Evolutionary conservation across 2,888 invertebrate species (phyloP).

Genomic region (Odontocolon sp.): DNA sequence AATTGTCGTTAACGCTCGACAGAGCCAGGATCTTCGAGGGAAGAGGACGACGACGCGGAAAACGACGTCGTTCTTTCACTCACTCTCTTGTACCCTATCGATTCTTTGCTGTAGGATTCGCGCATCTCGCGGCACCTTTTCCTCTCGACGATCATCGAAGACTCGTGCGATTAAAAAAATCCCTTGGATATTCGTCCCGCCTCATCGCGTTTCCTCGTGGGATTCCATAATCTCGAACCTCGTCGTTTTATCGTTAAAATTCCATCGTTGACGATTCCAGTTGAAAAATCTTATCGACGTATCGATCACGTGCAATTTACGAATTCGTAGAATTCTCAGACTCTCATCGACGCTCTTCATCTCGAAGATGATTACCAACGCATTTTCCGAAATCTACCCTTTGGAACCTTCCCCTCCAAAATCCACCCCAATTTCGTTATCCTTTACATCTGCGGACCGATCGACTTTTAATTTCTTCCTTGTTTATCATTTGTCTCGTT

Average conservation of each 20-base stretch:
- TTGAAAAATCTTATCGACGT: constrained; percentile 38
- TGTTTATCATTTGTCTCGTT: too few relatives aligned
- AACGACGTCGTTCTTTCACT: constrained; percentile 35
- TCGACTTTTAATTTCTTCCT: too few relatives aligned
- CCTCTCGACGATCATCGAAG: constrained; percentile 18
- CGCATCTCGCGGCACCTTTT: constrained; percentile 40
- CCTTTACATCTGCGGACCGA: too few relatives aligned
- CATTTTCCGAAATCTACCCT: too few relatives aligned
- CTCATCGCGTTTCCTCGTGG: background rate
- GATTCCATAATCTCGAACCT: constrained; percentile 14
- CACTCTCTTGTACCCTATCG: constrained; percentile 42
- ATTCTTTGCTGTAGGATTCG: constrained; percentile 21
- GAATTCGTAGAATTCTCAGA: constrained; percentile 22
- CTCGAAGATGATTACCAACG: constrained; percentile 20
- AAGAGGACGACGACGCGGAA: constrained; percentile 23
- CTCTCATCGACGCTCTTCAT: constrained; percentile 54
- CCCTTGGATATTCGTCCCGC: too few relatives aligned
- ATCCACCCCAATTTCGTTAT: too few relatives aligned
- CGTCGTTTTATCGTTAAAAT: constrained; percentile 39
- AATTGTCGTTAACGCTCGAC: constrained; percentile 30
- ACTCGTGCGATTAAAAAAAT: background rate
- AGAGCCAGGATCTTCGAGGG: constrained; percentile 13
- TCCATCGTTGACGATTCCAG: constrained; percentile 27
- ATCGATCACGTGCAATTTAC: constrained; percentile 25
- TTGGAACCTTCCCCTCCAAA: too few relatives aligned